These are phyloP conservation scores for Acanthisitta chloris DNA, from an alignment of 2,113 vertebrate genomes.

Conservation along the genomic window DNA sequence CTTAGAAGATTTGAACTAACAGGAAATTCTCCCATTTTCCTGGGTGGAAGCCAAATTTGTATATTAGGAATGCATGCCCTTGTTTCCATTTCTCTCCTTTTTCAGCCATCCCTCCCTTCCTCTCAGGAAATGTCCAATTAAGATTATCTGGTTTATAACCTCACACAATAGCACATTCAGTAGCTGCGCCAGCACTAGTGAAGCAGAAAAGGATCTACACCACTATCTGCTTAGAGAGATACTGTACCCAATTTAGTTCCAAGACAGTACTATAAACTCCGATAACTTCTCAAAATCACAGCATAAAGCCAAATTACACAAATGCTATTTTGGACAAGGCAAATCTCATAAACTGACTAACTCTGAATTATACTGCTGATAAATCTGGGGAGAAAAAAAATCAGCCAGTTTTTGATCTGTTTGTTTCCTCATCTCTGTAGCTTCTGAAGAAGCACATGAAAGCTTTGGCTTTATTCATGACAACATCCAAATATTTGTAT, in stretches of 20 bases:
- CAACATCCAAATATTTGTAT: not conserved
- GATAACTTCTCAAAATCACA: not conserved
- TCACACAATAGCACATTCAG: conserved; percentile 53
- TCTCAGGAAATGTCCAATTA: conserved; percentile 60
- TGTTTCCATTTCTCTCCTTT: conserved; percentile 25
- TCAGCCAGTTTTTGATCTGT: not conserved
- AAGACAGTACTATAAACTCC: not conserved
- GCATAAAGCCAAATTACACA: not conserved
- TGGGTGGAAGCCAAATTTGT: conserved; percentile 6
- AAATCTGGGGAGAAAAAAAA: not conserved
- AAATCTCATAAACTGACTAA: not conserved
- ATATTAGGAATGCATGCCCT: conserved; percentile 11
- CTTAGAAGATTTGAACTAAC: conserved; percentile 25
- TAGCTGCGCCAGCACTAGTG: not conserved
- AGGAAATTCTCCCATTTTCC: conserved; percentile 43
- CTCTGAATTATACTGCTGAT: not conserved
- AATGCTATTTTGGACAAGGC: not conserved
- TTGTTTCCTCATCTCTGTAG: not conserved
- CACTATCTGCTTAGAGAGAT: not conserved
- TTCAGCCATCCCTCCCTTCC: conserved; percentile 7
- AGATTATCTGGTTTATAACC: conserved; percentile 47
- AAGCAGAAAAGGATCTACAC: conserved; percentile 20
- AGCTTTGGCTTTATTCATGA: not conserved
- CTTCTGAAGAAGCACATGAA: not conserved
- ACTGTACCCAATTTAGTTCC: not conserved